Base-by-base conservation (phyloP, 1,140 invertebrate genomes). In the Radopholus similis region DNA sequence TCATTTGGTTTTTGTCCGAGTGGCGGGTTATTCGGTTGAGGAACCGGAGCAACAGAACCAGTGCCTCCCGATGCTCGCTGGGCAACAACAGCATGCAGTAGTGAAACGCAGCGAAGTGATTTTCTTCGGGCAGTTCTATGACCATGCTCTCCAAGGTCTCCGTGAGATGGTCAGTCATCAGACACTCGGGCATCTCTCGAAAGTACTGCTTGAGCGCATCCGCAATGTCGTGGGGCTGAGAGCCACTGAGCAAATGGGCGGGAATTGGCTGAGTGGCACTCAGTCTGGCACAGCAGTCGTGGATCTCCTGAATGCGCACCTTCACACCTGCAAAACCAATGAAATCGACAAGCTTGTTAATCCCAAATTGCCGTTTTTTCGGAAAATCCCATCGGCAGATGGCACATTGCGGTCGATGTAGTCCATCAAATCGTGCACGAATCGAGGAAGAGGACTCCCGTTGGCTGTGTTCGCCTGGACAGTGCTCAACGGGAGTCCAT, bases 101-200 rank as follows among this genome's bases (percentile, higher is more conserved):
- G 23, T 70, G 68, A 3, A 56, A 23, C 18, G 56, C 70, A 11
- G 59, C 49, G n/a, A 70, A 71, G 23, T 62, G 68, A 47, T 69
- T 38, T 13, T 62, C 18, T 13, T 56, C 23, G 11, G 68, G 34
- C 44, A 70, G 44, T 51, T 70, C 68, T 68, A 26, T 35, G 42
- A 68, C 44, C 28, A 75, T 90, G 89, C 53, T 89, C 90, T 83
- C 89, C 91, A 83, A 91, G 90, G 78, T 49, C 42, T 44, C 38
- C 0, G 70, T 62, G 6, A 71, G 30, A 23, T 49, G 30, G 9
- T 72, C 44, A 9, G 69, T 71, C 44, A 71, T 56, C 38, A 71
- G 56, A 54, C 57, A 53, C n/a, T 59, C 69, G 3, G 69, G 70
- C 28, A 71, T 32, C 21, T 34, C 21, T 13, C 53, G 37, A 26